phyloP scores from a whole-genome alignment of 2,113 vertebrate species.

The Etheostoma spectabile region DNA sequence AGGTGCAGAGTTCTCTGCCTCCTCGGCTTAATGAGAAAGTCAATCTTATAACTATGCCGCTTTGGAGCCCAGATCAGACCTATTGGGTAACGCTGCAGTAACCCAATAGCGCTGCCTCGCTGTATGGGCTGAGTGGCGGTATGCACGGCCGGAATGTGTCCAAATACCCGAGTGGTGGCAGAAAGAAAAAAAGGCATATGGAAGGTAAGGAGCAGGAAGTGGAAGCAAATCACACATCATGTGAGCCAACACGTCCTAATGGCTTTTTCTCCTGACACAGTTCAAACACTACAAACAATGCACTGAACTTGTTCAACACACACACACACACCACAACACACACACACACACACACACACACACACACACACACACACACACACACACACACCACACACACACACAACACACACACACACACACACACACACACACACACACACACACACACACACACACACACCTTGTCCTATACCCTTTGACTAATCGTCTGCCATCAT shows the following conservation, averaged over 20 bases:
- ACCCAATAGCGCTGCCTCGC: constrained; percentile 66
- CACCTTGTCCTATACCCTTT: constrained; percentile 12
- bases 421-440: neutral
- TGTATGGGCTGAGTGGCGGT: constrained; percentile 55
- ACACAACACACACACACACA: fast-evolving
- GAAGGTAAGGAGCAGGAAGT: constrained; percentile 49
- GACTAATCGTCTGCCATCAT: constrained; percentile 37
- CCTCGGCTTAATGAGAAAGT: constrained; percentile 41
- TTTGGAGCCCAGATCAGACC: constrained; percentile 71
- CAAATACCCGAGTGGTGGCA: constrained; percentile 50
- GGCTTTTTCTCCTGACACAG: constrained; percentile 1
- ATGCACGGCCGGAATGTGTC: constrained; percentile 74
- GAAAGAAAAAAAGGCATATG: constrained; percentile 23
- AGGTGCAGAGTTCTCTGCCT: constrained; percentile 28
- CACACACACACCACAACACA: neutral
- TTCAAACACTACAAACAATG: constrained; percentile 35
- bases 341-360: neutral
- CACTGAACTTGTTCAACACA: neutral
- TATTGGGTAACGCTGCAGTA: constrained; percentile 73
- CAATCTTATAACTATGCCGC: constrained; percentile 43
- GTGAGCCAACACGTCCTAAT: constrained; percentile 15
- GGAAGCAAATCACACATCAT: constrained; percentile 30
- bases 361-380: neutral
- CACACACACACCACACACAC: neutral
- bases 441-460: fast-evolving